A percentile compares a stretch with the other conserved stretches of the same genome.
These are phyloP conservation scores for Dromaius novaehollandiae DNA, from an alignment of 2,113 vertebrate genomes.

Conservation along the genomic window DNA sequence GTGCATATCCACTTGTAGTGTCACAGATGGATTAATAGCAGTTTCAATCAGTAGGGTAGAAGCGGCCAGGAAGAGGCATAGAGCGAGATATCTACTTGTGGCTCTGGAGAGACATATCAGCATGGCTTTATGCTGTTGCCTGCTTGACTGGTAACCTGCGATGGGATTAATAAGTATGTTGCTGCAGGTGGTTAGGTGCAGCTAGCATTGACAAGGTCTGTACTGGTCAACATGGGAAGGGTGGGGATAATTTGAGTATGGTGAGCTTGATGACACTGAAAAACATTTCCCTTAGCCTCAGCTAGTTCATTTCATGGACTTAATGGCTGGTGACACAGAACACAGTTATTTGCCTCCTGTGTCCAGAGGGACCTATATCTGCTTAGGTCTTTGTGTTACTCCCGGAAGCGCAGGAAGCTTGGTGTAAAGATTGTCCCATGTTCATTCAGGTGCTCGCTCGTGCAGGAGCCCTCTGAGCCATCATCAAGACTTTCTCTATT, in stretches of 20 bases:
- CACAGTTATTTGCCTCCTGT: background rate
- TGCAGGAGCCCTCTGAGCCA: rapidly evolving
- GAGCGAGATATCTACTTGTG: background rate
- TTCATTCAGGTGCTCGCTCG: background rate
- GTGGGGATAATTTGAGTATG: background rate
- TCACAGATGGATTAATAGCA: background rate
- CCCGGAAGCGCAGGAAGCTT: background rate
- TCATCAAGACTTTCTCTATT: background rate
- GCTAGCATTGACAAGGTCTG: rapidly evolving
- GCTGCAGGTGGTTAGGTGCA: background rate
- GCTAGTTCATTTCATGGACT: background rate
- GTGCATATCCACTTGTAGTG: background rate
- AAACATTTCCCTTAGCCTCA: background rate
- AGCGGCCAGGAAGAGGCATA: background rate
- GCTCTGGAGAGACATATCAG: background rate
- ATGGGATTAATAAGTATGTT: background rate
- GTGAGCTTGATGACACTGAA: background rate
- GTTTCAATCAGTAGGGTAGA: background rate
- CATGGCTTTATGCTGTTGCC: background rate
- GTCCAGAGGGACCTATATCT: background rate
- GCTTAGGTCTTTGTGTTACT: background rate
- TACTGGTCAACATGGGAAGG: background rate
- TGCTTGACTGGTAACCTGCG: background rate
- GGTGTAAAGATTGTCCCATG: background rate
- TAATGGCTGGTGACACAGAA: background rate